Base-by-base conservation (phyloP, 2,888 invertebrate genomes). In the Phalangium opilio region DNA sequence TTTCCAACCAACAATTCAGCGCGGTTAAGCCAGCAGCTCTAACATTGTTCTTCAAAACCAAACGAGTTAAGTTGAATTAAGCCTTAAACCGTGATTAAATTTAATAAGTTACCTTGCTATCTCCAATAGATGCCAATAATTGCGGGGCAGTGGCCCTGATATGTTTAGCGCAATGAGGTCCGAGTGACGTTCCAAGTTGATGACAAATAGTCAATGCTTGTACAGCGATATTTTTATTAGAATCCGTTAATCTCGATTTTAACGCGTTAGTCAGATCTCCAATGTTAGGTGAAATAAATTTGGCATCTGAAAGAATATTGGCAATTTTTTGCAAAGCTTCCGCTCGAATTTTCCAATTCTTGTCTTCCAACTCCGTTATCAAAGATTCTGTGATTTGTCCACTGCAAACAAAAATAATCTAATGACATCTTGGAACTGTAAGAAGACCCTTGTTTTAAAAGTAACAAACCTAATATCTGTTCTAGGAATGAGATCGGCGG, bases 311-410 rank as follows among this genome's bases (percentile, higher is more conserved):
- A 33, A 89, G 70, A 38, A 87, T 78, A 1, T 71, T 72, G 47
- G 73, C 75, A 14, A 87, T 68, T 67, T 83, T 82, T 55, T 75
- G 76, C 17, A 85, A 62, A 1, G 77, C 83, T 67, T 84, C 83
- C 57, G 77, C 79, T 49, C 83, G 73, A 4, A 68, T 80, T 73
- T 93, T 93, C 93, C 93, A 95, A 67, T 86, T 86, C 67, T 86
- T 89, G 65, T 90, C 87, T 18, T 76, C 73, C 57, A 90, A 72
- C 66, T 91, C 86, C 7, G 74, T 77, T 3, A 91, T 67, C 1
- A 93, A 67, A 0, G 77, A 68, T 56, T 85, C 83, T 0, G 86
- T 87, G 52, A 93, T 81, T 58, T 82, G 81, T 3, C 76, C 73
- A 49, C 83, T 67, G 14, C 3, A 38, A n/a, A 38, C 10, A 17